Percentiles rank a stretch among this genome's conserved stretches.
These are phyloP conservation scores for Diachrysia chrysitis DNA, from an alignment of 2,888 invertebrate species.

Conservation along the genomic window DNA sequence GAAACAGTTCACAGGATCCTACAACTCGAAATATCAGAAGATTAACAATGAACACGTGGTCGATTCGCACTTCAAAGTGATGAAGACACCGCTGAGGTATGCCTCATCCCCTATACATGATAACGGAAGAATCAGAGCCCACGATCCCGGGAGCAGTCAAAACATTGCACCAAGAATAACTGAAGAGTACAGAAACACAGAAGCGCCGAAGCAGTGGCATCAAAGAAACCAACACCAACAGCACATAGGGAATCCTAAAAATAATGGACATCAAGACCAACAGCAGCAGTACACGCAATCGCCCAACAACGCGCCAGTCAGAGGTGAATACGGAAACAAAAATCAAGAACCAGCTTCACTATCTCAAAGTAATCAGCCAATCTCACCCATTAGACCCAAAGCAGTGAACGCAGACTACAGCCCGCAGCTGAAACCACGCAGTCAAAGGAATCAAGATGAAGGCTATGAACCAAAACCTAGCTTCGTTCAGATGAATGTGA, in stretches of 20 bases:
- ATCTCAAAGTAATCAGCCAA: constrained; percentile 17
- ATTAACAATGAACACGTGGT: constrained; percentile 64
- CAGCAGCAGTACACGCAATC: constrained; percentile 20
- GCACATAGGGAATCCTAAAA: neutral
- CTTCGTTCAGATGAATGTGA: constrained; percentile 62
- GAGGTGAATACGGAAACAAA: constrained; percentile 24
- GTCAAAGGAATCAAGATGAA: constrained; percentile 21
- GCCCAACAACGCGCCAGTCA: constrained; percentile 8
- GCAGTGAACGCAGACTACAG: constrained; percentile 37
- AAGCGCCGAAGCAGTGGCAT: constrained; percentile 35
- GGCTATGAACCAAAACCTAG: constrained; percentile 57
- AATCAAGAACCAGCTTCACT: constrained; percentile 18
- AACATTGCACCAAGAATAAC: constrained; percentile 20
- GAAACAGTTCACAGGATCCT: constrained; percentile 62
- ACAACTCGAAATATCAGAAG: constrained; percentile 57
- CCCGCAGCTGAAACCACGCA: constrained; percentile 31
- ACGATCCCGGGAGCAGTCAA: constrained; percentile 9
- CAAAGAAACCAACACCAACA: constrained; percentile 29
- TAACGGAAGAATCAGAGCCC: constrained; percentile 5
- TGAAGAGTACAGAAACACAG: constrained; percentile 41
- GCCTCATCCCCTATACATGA: constrained; percentile 21
- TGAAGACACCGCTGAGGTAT: constrained; percentile 53
- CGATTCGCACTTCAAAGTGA: constrained; percentile 70
- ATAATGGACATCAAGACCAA: constrained; percentile 13
- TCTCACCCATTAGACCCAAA: constrained; percentile 42